A percentile compares a stretch with the other conserved stretches of the same genome.
phyloP scores from a whole-genome alignment of 2,888 invertebrate species.

The Drosophila phalerata region DNA sequence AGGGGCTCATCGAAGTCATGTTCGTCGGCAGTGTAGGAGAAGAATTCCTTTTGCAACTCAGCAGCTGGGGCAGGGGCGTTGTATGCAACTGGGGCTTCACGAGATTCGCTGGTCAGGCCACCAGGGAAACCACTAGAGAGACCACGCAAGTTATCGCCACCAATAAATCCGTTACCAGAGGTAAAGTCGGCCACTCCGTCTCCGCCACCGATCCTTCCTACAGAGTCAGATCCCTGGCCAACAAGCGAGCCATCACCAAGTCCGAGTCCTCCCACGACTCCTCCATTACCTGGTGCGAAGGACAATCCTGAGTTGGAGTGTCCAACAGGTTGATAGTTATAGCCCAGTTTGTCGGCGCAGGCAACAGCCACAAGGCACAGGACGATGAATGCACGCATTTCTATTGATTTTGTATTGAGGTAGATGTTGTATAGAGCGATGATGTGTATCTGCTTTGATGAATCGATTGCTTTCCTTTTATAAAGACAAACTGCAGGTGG shows the following conservation, averaged over 20 bases:
- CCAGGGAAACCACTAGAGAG: constrained; percentile 5
- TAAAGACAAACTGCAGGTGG: constrained; percentile 46
- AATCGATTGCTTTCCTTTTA: constrained; percentile 47
- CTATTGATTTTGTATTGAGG: constrained; percentile 25
- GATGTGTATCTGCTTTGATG: constrained; percentile 54
- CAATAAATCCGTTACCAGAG: not conserved
- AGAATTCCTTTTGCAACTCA: constrained; percentile 80
- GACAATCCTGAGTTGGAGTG: constrained; percentile 62
- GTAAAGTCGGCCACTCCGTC: constrained; percentile 3
- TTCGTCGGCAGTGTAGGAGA: constrained; percentile 78
- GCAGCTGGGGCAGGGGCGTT: constrained; percentile 45
- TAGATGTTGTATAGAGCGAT: constrained; percentile 41
- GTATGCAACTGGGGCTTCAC: constrained; percentile 31
- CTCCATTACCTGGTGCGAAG: constrained; percentile 56
- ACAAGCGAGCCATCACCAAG: not conserved
- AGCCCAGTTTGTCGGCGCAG: constrained; percentile 64
- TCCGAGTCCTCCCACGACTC: constrained; percentile 17
- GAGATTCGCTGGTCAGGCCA: constrained; percentile 11
- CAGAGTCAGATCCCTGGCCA: constrained; percentile 26
- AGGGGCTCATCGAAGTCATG: constrained; percentile 72
- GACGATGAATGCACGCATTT: constrained; percentile 72
- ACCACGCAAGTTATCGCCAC: constrained; percentile 1
- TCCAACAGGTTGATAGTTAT: constrained; percentile 67
- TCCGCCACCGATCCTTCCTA: constrained; percentile 3
- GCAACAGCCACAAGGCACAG: constrained; percentile 61